Conservation (phyloP, 2,797 vertebrate genomes). For the Poeciliopsis presidionis region DNA sequence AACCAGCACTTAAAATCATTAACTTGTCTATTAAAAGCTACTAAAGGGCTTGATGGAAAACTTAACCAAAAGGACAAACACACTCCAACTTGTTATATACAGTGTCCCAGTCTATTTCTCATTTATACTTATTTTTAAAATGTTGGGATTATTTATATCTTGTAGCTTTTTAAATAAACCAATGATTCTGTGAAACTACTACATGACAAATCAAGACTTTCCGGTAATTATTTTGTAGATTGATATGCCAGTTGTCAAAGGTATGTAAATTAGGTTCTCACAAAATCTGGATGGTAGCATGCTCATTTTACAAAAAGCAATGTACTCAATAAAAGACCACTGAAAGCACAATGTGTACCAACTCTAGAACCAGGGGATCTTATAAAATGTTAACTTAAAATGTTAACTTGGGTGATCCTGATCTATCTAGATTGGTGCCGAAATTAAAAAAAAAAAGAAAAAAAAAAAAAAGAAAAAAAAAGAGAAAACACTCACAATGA, state of each 20-base stretch:
- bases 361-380: background rate
- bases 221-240: background rate
- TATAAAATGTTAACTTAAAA: no score
- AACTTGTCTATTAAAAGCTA: background rate
- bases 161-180: background rate
- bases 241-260: background rate
- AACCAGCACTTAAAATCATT: background rate
- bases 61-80: background rate
- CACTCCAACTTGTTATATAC: background rate
- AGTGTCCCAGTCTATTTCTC: background rate
- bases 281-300: background rate
- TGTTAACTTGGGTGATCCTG: background rate
- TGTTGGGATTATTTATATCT: background rate
- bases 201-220: background rate
- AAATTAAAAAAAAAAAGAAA: slow-evolving; percentile 6
- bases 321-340: background rate
- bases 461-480: background rate
- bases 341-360: slow-evolving; percentile 26
- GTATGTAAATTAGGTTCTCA: background rate
- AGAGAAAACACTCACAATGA: background rate
- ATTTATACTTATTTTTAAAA: background rate
- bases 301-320: background rate
- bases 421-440: background rate
- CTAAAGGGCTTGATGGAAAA: background rate
- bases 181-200: background rate